Conservation (phyloP, 2,797 vertebrate genomes). For the Halcyon leucocephala region DNA sequence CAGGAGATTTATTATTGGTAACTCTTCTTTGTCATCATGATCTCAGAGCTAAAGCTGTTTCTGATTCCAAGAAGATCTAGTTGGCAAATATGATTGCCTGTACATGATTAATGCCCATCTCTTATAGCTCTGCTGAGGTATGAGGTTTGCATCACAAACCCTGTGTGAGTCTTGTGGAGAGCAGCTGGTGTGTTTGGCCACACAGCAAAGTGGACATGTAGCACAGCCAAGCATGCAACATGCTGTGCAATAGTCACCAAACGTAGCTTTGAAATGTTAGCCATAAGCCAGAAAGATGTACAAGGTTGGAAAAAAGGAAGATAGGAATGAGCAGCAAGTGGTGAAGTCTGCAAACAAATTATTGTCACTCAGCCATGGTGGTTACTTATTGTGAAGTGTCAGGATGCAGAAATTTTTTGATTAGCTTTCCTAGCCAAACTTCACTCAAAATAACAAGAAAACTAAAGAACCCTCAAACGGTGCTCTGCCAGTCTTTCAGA, state of each 20-base stretch:
- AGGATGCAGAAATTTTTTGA: neutral
- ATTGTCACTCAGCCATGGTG: neutral
- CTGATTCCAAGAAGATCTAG: neutral
- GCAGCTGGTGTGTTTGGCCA: neutral
- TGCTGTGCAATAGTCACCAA: neutral
- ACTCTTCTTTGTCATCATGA: neutral
- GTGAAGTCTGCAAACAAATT: neutral
- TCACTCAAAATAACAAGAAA: neutral
- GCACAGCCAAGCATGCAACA: neutral
- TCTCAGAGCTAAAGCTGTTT: neutral
- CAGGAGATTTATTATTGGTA: neutral
- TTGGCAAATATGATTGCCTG: neutral
- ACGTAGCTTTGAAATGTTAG: neutral
- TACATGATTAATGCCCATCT: accelerated
- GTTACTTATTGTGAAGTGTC: neutral
- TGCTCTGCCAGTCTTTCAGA: neutral
- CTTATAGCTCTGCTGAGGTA: neutral
- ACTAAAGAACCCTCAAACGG: neutral
- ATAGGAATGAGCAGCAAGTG: neutral
- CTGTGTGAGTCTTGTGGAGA: neutral
- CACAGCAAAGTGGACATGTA: neutral
- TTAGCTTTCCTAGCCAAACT: neutral
- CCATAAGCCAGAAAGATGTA: neutral
- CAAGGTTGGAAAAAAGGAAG: neutral
- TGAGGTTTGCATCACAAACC: neutral